A percentile compares a stretch with the other conserved stretches of the same genome.
These are phyloP conservation scores for Onchidella celtica DNA, from an alignment of 2,888 invertebrate species.

Conservation along the genomic window DNA sequence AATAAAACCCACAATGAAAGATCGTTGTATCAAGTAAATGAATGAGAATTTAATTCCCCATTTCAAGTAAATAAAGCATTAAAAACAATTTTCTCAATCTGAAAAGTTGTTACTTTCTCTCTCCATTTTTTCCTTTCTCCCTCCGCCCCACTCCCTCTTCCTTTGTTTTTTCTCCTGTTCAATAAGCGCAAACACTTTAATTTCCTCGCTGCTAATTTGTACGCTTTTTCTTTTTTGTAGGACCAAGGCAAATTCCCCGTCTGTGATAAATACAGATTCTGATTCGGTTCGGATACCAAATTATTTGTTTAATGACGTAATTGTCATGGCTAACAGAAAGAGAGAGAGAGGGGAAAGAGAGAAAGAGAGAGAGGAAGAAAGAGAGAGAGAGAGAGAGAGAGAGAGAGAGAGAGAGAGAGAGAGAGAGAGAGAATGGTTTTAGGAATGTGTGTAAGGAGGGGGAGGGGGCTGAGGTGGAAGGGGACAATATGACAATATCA, in stretches of 20 bases:
- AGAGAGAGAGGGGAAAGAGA: constrained; percentile 19
- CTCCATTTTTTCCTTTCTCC: constrained; percentile 3
- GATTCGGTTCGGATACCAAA: no score
- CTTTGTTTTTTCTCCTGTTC: constrained; percentile 4
- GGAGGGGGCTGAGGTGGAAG: no score
- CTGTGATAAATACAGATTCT: no score
- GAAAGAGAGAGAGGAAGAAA: constrained; percentile 44
- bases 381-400: constrained; percentile 44
- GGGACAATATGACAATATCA: no score
- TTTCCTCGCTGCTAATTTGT: no score
- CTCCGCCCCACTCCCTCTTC: background rate
- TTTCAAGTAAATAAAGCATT: background rate
- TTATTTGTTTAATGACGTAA: no score
- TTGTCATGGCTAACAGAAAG: background rate
- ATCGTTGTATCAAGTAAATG: background rate
- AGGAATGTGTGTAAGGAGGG: no score
- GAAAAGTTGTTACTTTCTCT: background rate
- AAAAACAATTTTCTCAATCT: background rate
- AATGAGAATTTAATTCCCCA: background rate
- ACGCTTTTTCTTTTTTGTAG: no score
- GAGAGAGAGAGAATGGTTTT: constrained; percentile 38
- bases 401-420: constrained; percentile 47
- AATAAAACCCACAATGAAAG: background rate
- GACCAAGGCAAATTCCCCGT: no score
- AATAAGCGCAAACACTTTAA: constrained; percentile 15